These are phyloP conservation scores for Gymnodraco acuticeps DNA, from an alignment of 2,797 vertebrate genomes.

Conservation along the genomic window DNA sequence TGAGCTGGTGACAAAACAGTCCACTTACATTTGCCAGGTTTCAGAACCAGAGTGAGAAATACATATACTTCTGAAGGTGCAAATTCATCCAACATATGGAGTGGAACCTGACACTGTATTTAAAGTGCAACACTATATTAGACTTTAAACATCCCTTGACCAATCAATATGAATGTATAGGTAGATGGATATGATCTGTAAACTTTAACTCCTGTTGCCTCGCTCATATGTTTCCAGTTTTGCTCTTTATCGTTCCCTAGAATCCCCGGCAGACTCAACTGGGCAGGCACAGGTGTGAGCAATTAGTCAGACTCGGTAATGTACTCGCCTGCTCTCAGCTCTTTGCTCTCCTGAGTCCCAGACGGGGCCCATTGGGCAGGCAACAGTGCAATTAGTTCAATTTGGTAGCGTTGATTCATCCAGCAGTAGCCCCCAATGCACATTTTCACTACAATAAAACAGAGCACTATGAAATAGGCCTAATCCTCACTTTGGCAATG, in stretches of 20 bases:
- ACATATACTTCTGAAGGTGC: conserved; percentile 13
- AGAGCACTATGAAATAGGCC: conserved; percentile 47
- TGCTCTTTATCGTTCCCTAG: conserved; percentile 60
- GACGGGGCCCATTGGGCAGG: conserved; percentile 71
- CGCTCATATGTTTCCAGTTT: conserved; percentile 48
- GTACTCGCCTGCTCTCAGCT: conserved; percentile 68
- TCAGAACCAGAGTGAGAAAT: conserved; percentile 26
- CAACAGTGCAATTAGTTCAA: conserved; percentile 81
- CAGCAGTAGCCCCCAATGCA: conserved; percentile 63
- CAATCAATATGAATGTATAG: neutral
- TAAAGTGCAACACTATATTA: neutral
- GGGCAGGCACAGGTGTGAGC: conserved; percentile 79
- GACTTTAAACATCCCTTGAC: neutral
- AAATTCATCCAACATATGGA: neutral
- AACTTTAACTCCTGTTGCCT: conserved; percentile 36
- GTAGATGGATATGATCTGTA: conserved; percentile 2
- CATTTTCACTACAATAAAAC: conserved; percentile 65
- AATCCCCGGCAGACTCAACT: conserved; percentile 67
- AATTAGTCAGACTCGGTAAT: conserved; percentile 77
- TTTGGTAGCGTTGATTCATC: conserved; percentile 74
- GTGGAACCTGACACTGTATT: neutral
- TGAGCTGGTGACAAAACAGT: conserved; percentile 28
- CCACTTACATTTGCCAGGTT: conserved; percentile 25
- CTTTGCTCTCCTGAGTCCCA: conserved; percentile 69
- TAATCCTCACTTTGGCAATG: conserved; percentile 52